Evolutionary conservation across 2,113 vertebrate species (phyloP), one percentile per base, ranked within the genome.

Genomic region (Miniopterus natalensis): DNA sequence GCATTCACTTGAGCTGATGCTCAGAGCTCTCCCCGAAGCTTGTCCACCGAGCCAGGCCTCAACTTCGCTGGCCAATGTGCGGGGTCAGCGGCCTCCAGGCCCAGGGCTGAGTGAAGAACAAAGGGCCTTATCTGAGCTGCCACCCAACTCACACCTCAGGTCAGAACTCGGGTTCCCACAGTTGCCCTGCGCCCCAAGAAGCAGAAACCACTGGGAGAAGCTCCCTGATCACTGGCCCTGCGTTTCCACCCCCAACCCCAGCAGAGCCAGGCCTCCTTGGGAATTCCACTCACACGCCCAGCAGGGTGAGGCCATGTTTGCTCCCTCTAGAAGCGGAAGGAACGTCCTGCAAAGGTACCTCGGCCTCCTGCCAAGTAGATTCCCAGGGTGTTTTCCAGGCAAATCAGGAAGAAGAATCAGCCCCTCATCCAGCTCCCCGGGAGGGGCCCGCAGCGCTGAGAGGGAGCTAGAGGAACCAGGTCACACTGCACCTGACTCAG

Each of bases 351-450:
- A 57, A 49, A 96, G 92, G 91, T 42, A n/a, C 71, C 57, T 11
- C 0, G 1, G 66, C 91, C 25, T 0, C 0, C 27, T 61, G 96
- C 96, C 95, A 90, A 98, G 97, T 79, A 59, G 83, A 97, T 94
- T 97, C 97, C 97, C 5, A 18, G 91, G 98, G 97, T 97, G 73
- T 97, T 98, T 98, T 97, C 88, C 93, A 95, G 83, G 84, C 53
- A 8, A 87, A 97, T 74, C 84, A 97, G 98, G 98, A 98, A 98
- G 96, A 80, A 84, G 94, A 97, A 92, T 88, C 29, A 73, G 53
- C 84, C 83, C 86, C 79, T 92, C 84, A 25, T 31, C 88, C 45
- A 3, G 61, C 21, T 63, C 88, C 61, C 15, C 4, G 57, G 90
- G 21, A 21, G 55, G 55, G 73, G n/a, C 18, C 31, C 53, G 8